Percentiles rank a stretch among this genome's conserved stretches.
phyloP scores from a whole-genome alignment of 2,113 vertebrate species.

The Ptilonorhynchus violaceus region DNA sequence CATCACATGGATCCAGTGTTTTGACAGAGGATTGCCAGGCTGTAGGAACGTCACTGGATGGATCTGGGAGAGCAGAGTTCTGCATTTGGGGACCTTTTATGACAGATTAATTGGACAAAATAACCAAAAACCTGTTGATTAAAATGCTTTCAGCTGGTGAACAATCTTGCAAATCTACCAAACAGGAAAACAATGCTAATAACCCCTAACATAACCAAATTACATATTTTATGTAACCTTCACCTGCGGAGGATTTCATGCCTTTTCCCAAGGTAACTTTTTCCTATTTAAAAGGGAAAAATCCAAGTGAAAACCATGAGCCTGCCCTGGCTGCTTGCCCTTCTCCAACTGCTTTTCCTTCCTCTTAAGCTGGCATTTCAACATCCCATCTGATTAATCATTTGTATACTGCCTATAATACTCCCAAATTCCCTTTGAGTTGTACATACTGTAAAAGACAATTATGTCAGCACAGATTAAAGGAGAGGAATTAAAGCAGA shows the following conservation, averaged over 20 bases:
- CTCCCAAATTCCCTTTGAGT: slow-evolving; percentile 74
- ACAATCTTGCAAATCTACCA: not conserved
- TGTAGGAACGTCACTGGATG: not conserved
- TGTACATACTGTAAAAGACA: slow-evolving; percentile 78
- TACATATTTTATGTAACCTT: not conserved
- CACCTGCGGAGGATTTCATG: not conserved
- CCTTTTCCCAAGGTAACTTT: not conserved
- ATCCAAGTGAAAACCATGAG: not conserved
- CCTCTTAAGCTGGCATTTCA: slow-evolving; percentile 70
- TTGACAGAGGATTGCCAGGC: not conserved
- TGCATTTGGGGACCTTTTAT: not conserved
- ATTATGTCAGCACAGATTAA: slow-evolving; percentile 81
- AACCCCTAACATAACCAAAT: not conserved
- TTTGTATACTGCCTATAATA: slow-evolving; percentile 68
- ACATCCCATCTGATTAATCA: slow-evolving; percentile 79
- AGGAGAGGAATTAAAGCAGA: slow-evolving; percentile 82
- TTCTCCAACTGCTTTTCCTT: slow-evolving; percentile 31
- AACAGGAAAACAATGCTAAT: not conserved
- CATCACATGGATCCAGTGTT: not conserved
- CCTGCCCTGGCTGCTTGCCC: not conserved
- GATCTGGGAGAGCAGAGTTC: not conserved
- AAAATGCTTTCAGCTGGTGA: not conserved
- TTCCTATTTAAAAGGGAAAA: not conserved
- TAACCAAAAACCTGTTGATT: not conserved
- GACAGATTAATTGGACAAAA: not conserved